Base-by-base conservation (phyloP, 92 coral and sea anemone species). In the Epizoanthus illoricatus region DNA sequence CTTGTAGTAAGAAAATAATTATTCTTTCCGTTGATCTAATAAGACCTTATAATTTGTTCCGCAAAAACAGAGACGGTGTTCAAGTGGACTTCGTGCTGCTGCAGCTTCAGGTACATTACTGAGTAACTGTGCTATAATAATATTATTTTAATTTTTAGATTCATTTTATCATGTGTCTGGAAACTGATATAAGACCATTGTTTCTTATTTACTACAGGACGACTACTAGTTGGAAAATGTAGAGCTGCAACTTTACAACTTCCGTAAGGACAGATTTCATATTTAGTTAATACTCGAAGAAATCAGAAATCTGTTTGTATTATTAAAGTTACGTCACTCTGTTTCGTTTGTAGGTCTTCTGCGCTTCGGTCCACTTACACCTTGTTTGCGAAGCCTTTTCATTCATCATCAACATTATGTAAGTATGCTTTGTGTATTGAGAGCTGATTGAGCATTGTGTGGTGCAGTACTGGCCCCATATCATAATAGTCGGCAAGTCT, bases 401-500 rank as follows among this genome's bases (percentile, higher is more conserved):
- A 62, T 78, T 78, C 82, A 78, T 62, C 71, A 4, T 62, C 59
- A 18, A 41, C 71, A 12, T 16, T 78, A 12, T 78, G 82, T 78
- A 78, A 78, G 82, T 78, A 28, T 78, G n/a, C n/a, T 0, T 40
- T 58, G 15, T 60, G 58, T 61, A 19, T 13, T 71, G 76, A 43
- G 39, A 20, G 36, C 43, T 19, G 23, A 28, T 2, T 28, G 24
- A 61, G 66, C 10, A 20, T 24, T 4, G 5, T 18, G 66, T 8
- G 66, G 66, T 5, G 10, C n/a, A 19, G 21, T 24, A n/a, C 9
- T 61, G 21, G 23, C 9, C 5, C 24, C 24, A 2, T 61, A 0
- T 59, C 7, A 16, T 4, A 20, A 61, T 61, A 61, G 21, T 61
- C 9, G 1, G 12, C 65, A 16, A 61, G 15, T 18, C 10, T n/a